A percentile compares a stretch with the other conserved stretches of the same genome.
phyloP scores from a whole-genome alignment of 2,888 invertebrate genomes.

The Drosophila prostipennis region DNA sequence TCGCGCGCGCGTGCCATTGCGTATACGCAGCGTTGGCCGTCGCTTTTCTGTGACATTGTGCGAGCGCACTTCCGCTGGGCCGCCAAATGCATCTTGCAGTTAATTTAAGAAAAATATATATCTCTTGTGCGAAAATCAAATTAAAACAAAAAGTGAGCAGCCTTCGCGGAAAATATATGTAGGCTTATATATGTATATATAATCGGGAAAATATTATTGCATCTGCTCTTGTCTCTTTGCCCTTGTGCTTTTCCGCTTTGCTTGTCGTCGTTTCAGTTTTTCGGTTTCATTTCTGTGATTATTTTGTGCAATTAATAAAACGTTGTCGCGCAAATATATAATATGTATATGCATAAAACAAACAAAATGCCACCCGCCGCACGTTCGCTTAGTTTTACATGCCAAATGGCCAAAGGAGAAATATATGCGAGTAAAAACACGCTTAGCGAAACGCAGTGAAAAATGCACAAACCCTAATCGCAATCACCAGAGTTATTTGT shows the following conservation, averaged over 20 bases:
- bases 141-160: conserved; percentile 50
- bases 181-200: conserved; percentile 1
- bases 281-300: conserved; percentile 38
- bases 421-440: conserved; percentile 1
- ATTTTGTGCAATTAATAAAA: conserved; percentile 41
- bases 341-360: conserved; percentile 37
- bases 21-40: conserved; percentile 68
- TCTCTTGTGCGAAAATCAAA: conserved; percentile 41
- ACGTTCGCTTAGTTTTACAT: conserved; percentile 54
- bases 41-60: conserved; percentile 45
- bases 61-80: conserved; percentile 70
- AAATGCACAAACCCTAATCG: conserved; percentile 32
- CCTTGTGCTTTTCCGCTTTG: conserved; percentile 25
- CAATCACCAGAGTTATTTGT: conserved; percentile 37
- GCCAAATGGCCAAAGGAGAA: conserved; percentile 27
- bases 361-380: conserved; percentile 30
- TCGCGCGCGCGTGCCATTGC: conserved; percentile 72
- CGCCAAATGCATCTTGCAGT: conserved; percentile 56
- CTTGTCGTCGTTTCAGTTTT: conserved; percentile 43
- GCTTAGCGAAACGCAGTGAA: conserved; percentile 5
- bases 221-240: conserved; percentile 29
- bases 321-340: conserved; percentile 60
- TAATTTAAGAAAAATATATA: conserved; percentile 37
- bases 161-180: conserved; percentile 51
- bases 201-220: conserved; percentile 23